Evolutionary conservation across 37 sponge, comb jelly and placozoan genomes (phyloP).

Genomic region (Spongia lamella): DNA sequence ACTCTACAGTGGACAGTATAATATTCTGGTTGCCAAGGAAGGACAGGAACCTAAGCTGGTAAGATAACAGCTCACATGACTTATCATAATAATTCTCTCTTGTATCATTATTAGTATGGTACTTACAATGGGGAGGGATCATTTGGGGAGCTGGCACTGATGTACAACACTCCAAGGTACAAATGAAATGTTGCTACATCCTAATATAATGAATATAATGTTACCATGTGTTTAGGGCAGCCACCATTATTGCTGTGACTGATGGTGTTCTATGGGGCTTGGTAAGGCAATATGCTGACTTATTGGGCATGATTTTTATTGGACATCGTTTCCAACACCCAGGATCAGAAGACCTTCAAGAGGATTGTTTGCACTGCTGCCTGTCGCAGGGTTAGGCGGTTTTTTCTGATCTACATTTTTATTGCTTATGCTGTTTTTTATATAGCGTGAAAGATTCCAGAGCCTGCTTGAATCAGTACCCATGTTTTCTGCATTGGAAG

Average conservation of each 20-base stretch:
- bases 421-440: not conserved
- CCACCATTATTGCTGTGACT: constrained; percentile 80
- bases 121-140: constrained; percentile 70
- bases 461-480: constrained; percentile 81
- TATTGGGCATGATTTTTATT: too few species aligned
- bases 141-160: constrained; percentile 95
- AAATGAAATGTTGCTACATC: constrained; percentile 9
- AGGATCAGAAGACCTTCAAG: constrained; percentile 84
- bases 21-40: constrained; percentile 32
- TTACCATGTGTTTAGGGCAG: constrained; percentile 60
- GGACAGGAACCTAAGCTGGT: constrained; percentile 55
- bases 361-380: constrained; percentile 82
- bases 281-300: too few species aligned
- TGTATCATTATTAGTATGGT: not conserved
- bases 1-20: constrained; percentile 41
- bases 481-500: constrained; percentile 84
- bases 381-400: constrained; percentile 81
- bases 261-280: constrained; percentile 86
- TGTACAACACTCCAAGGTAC: constrained; percentile 97
- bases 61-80: not conserved
- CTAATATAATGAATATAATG: not conserved
- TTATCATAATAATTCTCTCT: too few species aligned
- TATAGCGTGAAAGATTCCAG: constrained; percentile 74
- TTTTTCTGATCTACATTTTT: constrained; percentile 1
- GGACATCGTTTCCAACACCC: too few species aligned